These are phyloP conservation scores for Adelges cooleyi DNA, from an alignment of 1,140 invertebrate species.

Conservation along the genomic window DNA sequence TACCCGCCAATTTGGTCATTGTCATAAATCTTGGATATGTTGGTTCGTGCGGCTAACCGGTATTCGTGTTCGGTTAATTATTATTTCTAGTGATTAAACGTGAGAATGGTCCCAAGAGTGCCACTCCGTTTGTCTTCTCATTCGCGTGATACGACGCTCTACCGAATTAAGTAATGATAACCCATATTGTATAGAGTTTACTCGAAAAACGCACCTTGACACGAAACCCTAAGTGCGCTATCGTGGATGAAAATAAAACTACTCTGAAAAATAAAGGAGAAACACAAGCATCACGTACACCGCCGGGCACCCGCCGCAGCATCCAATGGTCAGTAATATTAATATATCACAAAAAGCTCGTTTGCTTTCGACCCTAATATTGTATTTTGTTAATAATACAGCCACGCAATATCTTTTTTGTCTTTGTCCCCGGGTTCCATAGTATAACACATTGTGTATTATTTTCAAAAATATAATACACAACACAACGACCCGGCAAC, in stretches of 20 bases:
- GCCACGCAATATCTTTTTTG: constrained; percentile 17
- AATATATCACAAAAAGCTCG: constrained; percentile 3
- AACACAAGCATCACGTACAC: not conserved
- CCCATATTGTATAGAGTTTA: not conserved
- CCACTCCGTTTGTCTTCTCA: constrained; percentile 12
- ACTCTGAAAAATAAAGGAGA: not conserved
- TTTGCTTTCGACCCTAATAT: not conserved
- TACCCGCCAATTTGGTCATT: too few species aligned
- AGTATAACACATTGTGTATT: too few species aligned
- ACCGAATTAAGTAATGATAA: constrained; percentile 8
- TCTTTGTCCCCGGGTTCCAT: too few species aligned
- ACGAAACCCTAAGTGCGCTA: constrained; percentile 2
- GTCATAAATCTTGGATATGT: too few species aligned
- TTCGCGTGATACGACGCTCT: constrained; percentile 13
- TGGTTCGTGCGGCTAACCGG: not conserved
- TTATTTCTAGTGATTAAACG: constrained; percentile 21
- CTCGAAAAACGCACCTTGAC: not conserved
- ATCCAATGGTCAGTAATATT: not conserved
- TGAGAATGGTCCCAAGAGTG: constrained; percentile 20
- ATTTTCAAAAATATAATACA: too few species aligned
- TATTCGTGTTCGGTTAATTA: constrained; percentile 10
- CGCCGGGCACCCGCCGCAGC: not conserved
- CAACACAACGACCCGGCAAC: too few species aligned
- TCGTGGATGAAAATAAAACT: not conserved
- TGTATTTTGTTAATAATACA: constrained; percentile 11